phyloP scores from a whole-genome alignment of 2,113 vertebrate species.

The Rhodinocichla rosea region DNA sequence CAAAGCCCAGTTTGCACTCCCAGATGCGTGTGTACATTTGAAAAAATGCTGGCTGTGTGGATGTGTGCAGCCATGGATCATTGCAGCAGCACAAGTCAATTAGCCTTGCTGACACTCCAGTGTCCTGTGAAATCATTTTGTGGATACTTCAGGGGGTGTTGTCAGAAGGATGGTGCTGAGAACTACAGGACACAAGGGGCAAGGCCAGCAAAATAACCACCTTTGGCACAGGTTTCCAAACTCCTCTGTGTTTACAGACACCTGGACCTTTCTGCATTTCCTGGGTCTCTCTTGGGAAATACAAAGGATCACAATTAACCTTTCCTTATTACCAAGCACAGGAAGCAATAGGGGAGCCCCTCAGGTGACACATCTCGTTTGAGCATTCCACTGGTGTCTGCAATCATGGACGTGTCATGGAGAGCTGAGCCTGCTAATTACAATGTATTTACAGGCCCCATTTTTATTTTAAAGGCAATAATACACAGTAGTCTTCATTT shows the following conservation, averaged over 20 bases:
- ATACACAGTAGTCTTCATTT: not conserved
- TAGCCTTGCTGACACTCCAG: constrained; percentile 31
- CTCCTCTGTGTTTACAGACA: not conserved
- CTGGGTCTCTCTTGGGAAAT: not conserved
- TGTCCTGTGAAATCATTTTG: constrained; percentile 31
- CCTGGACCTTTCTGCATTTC: not conserved
- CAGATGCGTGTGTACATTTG: not conserved
- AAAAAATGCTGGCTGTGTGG: constrained; percentile 21
- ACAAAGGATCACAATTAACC: constrained; percentile 12
- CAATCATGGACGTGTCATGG: accelerated
- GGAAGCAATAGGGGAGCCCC: not conserved
- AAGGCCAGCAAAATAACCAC: constrained; percentile 7
- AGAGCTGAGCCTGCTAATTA: not conserved
- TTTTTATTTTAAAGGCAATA: not conserved
- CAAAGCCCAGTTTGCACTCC: constrained; percentile 3
- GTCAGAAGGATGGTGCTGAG: not conserved
- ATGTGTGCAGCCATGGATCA: not conserved
- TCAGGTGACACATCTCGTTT: not conserved
- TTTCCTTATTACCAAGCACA: constrained; percentile 8
- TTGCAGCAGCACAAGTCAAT: constrained; percentile 45
- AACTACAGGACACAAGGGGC: not conserved
- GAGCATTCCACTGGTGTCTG: not conserved
- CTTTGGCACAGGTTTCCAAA: constrained; percentile 1
- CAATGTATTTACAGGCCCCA: not conserved
- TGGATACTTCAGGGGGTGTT: constrained; percentile 28